These are phyloP conservation scores for Girardinichthys multiradiatus DNA, from an alignment of 2,113 vertebrate genomes.

Conservation along the genomic window DNA sequence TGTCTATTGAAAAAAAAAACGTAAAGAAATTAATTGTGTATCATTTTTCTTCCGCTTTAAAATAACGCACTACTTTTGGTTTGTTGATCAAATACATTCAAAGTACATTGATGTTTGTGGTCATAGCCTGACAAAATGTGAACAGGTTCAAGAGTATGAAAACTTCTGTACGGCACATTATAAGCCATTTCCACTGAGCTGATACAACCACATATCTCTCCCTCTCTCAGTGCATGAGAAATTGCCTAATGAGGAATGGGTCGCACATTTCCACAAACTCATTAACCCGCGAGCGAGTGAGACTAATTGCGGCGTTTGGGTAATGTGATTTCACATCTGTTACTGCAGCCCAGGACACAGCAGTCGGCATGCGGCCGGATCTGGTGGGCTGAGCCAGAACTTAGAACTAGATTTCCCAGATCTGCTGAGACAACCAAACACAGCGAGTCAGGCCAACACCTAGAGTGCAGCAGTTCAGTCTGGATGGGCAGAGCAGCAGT, in stretches of 20 bases:
- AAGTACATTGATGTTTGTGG: too few relatives aligned
- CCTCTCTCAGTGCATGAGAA: conserved; percentile 97
- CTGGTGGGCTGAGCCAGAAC: conserved; percentile 61
- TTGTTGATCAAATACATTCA: too few relatives aligned
- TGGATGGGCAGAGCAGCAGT: conserved; percentile 52
- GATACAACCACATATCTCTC: conserved; percentile 71
- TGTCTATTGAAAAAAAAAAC: background rate
- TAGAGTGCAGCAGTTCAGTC: conserved; percentile 17
- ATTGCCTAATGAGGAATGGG: conserved; percentile 98
- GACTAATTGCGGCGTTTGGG: conserved; percentile 99
- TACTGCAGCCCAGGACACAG: conserved; percentile 85
- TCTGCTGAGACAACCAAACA: conserved; percentile 13
- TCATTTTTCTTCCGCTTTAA: too few relatives aligned
- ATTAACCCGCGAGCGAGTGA: conserved; percentile 98
- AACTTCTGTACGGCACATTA: background rate
- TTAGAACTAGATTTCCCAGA: conserved; percentile 51
- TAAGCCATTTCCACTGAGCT: conserved; percentile 55
- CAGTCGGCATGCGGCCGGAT: conserved; percentile 71
- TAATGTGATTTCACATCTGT: conserved; percentile 99
- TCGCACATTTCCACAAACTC: conserved; percentile 99
- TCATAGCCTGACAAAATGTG: background rate
- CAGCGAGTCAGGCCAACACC: conserved; percentile 13
- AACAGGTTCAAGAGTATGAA: background rate
- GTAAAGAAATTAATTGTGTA: too few relatives aligned
- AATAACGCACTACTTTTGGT: too few relatives aligned